Percentiles rank a stretch among this genome's conserved stretches.
These are phyloP conservation scores for Caenorhabditis sulstoni DNA, from an alignment of 2,888 invertebrate species.

Conservation along the genomic window DNA sequence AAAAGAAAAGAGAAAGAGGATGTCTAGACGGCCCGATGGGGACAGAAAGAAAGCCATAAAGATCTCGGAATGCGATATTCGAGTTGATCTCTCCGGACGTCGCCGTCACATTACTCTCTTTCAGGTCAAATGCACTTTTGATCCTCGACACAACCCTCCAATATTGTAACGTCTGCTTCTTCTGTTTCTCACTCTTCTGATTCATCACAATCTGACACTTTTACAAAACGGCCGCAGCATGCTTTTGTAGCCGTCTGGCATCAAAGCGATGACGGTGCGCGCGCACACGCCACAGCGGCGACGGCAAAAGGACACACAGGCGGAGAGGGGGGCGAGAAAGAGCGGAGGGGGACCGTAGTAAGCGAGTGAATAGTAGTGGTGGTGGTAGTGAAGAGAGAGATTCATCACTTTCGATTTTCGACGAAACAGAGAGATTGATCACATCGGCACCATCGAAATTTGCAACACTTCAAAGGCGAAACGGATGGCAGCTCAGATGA, in stretches of 20 bases:
- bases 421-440: not conserved
- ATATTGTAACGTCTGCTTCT: too few relatives aligned
- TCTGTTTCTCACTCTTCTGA: constrained; percentile 8
- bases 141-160: not conserved
- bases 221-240: constrained; percentile 28
- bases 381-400: constrained; percentile 16
- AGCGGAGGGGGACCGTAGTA: constrained; percentile 18
- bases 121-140: constrained; percentile 34
- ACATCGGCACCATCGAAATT: constrained; percentile 11
- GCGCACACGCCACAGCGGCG: not conserved
- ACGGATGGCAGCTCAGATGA: constrained; percentile 10
- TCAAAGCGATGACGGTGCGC: not conserved
- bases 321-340: not conserved
- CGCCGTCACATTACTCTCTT: not conserved
- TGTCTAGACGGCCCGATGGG: constrained; percentile 18
- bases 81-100: not conserved
- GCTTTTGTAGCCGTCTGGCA: constrained; percentile 16
- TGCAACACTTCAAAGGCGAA: not conserved
- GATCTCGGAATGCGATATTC: constrained; percentile 24
- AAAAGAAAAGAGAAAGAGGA: not conserved
- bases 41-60: constrained; percentile 16
- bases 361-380: constrained; percentile 20
- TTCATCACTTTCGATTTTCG: constrained; percentile 48
- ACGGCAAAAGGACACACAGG: constrained; percentile 33
- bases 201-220: constrained; percentile 13